Conservation (phyloP, 2,113 vertebrate genomes). For the Spheniscus mendiculus region DNA sequence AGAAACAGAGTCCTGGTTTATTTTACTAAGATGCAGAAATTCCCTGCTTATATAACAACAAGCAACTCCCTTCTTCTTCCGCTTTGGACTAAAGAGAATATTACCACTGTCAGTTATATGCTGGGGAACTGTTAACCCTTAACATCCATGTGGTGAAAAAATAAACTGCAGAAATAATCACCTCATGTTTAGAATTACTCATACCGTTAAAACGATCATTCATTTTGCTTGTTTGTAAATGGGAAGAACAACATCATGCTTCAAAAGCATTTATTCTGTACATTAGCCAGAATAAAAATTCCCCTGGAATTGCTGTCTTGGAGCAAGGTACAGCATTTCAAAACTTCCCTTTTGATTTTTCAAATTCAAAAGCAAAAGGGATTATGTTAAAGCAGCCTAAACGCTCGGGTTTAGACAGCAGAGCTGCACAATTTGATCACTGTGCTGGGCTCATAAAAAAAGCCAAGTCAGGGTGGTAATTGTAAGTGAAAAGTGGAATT, state of each 20-base stretch:
- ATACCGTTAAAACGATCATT: neutral
- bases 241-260: neutral
- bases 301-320: neutral
- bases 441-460: neutral
- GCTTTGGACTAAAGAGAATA: constrained; percentile 66
- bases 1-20: constrained; percentile 81
- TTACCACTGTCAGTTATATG: constrained; percentile 51
- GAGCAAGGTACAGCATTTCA: neutral
- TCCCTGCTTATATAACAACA: constrained; percentile 70
- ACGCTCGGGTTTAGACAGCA: neutral
- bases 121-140: constrained; percentile 33
- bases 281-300: neutral
- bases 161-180: constrained; percentile 26
- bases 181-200: neutral
- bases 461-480: neutral
- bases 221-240: neutral
- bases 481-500: neutral
- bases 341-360: neutral
- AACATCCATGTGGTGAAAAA: neutral
- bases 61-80: constrained; percentile 68
- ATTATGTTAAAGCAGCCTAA: neutral
- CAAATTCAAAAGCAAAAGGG: neutral
- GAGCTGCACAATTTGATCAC: rapidly evolving
- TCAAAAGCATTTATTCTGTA: neutral
- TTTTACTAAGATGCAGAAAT: constrained; percentile 80